Evolutionary conservation across 2,888 invertebrate species (phyloP).

Genomic region (Sinodicranocentrus sp.): DNA sequence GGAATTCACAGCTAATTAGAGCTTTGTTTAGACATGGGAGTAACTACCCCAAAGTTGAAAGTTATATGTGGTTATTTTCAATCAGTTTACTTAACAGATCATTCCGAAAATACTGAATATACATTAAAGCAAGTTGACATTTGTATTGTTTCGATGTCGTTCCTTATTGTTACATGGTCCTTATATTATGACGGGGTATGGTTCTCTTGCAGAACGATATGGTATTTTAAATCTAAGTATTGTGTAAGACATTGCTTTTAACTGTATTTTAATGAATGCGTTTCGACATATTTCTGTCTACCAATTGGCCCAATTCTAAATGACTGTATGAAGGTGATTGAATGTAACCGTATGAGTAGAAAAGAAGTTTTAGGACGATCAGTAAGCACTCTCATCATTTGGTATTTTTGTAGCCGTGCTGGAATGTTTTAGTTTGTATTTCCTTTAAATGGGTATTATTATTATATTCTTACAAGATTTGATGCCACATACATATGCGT

Average conservation of each 20-base stretch:
- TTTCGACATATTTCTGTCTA: neutral
- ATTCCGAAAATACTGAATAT: constrained; percentile 40
- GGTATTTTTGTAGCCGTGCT: constrained; percentile 65
- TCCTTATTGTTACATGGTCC: neutral
- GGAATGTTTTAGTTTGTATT: constrained; percentile 49
- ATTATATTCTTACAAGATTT: constrained; percentile 54
- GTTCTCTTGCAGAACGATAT: no score
- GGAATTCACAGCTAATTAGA: neutral
- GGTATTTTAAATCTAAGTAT: neutral
- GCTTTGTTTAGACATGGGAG: no score
- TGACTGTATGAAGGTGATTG: constrained; percentile 6
- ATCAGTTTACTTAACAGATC: neutral
- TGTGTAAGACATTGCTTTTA: constrained; percentile 1
- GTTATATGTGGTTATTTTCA: neutral
- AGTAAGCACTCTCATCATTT: constrained; percentile 50
- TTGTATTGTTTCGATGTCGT: neutral
- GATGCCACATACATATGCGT: constrained; percentile 60
- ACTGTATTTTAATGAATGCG: neutral
- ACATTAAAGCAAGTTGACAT: constrained; percentile 31
- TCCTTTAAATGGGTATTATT: constrained; percentile 61
- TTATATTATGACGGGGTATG: neutral
- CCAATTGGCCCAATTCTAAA: neutral
- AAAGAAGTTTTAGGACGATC: neutral
- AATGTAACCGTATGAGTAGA: neutral
- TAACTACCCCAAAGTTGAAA: constrained; percentile 14